Percentiles rank a stretch among this genome's conserved stretches.
These are phyloP conservation scores for Aphelinus atriplicis DNA, from an alignment of 1,140 invertebrate species.

Conservation along the genomic window DNA sequence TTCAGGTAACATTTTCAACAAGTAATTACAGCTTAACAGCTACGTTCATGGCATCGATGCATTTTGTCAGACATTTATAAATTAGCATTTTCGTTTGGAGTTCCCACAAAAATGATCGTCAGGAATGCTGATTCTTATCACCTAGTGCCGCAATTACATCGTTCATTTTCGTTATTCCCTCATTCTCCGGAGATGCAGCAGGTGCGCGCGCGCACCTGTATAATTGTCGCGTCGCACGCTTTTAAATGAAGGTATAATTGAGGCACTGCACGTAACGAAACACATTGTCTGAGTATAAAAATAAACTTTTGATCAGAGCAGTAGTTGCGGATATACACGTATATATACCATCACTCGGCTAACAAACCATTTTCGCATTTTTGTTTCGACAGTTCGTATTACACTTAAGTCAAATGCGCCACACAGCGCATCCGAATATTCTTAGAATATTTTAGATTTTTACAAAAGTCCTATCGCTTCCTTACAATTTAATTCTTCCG, in stretches of 20 bases:
- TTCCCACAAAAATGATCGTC: slow-evolving; percentile 3
- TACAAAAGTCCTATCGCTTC: slow-evolving; percentile 16
- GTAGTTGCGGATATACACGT: slow-evolving; percentile 2
- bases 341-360: slow-evolving; percentile 8
- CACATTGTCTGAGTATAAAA: slow-evolving; percentile 41
- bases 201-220: background rate
- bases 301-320: slow-evolving; percentile 41
- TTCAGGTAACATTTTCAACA: slow-evolving; percentile 52
- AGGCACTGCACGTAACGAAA: slow-evolving; percentile 5
- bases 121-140: slow-evolving; percentile 17
- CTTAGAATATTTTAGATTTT: background rate
- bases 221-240: background rate
- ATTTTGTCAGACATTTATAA: slow-evolving; percentile 6
- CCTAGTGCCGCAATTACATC: slow-evolving; percentile 12
- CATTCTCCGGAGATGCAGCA: no score
- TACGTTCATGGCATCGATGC: slow-evolving; percentile 1
- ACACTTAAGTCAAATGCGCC: background rate
- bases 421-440: background rate
- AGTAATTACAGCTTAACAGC: slow-evolving; percentile 35
- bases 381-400: slow-evolving; percentile 7
- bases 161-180: background rate
- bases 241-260: slow-evolving; percentile 4
- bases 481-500: background rate
- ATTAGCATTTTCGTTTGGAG: background rate
- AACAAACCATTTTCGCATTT: background rate